Percentiles rank a stretch among this genome's conserved stretches.
phyloP scores from a whole-genome alignment of 2,113 vertebrate species.

The Tiliqua scincoides region DNA sequence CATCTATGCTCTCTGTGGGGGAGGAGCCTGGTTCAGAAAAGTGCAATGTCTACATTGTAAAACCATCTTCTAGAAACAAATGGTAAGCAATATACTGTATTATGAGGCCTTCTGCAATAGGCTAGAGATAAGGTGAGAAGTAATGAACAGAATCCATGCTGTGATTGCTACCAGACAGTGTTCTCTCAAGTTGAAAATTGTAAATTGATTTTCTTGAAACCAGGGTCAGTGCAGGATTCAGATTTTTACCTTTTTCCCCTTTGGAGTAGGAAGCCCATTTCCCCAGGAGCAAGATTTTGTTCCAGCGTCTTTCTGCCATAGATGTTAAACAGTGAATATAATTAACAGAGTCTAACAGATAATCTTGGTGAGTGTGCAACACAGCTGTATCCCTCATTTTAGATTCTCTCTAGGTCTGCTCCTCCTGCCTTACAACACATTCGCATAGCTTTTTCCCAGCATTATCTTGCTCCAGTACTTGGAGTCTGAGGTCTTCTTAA shows the following conservation, averaged over 20 bases:
- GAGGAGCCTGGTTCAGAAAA: background rate
- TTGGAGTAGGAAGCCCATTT: background rate
- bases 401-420: background rate
- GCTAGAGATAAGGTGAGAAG: background rate
- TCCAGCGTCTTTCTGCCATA: background rate
- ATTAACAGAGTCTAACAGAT: background rate
- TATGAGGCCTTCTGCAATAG: background rate
- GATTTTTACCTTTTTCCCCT: background rate
- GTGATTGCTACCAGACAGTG: background rate
- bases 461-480: background rate
- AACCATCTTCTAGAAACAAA: background rate
- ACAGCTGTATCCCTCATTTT: background rate
- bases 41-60: background rate
- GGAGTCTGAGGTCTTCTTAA: background rate
- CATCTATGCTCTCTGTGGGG: no score
- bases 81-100: background rate
- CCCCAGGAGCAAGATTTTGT: background rate
- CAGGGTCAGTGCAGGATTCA: background rate
- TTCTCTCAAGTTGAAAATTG: background rate
- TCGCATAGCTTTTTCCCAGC: background rate
- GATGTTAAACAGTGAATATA: background rate
- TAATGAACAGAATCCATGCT: background rate
- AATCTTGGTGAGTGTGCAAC: no score
- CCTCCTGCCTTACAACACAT: background rate
- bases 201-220: background rate